Conservation (phyloP, 2,888 invertebrate genomes). For the Euspilapteryx auroguttella region DNA sequence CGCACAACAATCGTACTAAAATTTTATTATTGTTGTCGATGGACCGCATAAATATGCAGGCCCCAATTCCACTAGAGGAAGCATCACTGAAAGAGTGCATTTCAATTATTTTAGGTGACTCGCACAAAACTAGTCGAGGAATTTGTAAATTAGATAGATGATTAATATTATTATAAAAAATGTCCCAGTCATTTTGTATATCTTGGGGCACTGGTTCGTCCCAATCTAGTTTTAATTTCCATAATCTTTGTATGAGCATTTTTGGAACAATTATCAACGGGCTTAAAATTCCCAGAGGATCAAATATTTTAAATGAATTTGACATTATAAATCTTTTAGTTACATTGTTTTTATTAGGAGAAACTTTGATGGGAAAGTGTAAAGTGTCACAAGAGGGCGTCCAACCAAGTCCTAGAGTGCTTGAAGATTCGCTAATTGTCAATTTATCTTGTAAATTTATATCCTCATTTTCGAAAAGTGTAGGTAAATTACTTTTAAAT, state of each 20-base stretch:
- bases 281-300: conserved; percentile 10
- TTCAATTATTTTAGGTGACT: conserved; percentile 6
- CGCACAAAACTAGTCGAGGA: not conserved
- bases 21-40: conserved; percentile 3
- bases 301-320: conserved; percentile 10
- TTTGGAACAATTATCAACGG: too few relatives aligned
- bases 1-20: conserved; percentile 11
- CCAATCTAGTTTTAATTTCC: conserved; percentile 11
- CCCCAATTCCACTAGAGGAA: conserved; percentile 11
- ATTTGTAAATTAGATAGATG: not conserved
- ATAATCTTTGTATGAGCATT: too few relatives aligned
- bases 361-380: conserved; percentile 10
- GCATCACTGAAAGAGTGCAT: conserved; percentile 14
- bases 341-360: not conserved
- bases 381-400: conserved; percentile 8
- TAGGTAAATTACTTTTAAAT: conserved; percentile 9
- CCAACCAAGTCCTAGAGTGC: conserved; percentile 9
- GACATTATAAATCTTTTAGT: conserved; percentile 10
- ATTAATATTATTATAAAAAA: conserved; percentile 8
- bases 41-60: conserved; percentile 13
- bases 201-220: conserved; percentile 10
- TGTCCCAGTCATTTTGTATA: conserved; percentile 8
- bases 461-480: conserved; percentile 5
- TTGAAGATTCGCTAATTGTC: conserved; percentile 9
- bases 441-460: conserved; percentile 7